phyloP scores from a whole-genome alignment of 2,113 vertebrate genomes.

The Gymnogyps californianus region DNA sequence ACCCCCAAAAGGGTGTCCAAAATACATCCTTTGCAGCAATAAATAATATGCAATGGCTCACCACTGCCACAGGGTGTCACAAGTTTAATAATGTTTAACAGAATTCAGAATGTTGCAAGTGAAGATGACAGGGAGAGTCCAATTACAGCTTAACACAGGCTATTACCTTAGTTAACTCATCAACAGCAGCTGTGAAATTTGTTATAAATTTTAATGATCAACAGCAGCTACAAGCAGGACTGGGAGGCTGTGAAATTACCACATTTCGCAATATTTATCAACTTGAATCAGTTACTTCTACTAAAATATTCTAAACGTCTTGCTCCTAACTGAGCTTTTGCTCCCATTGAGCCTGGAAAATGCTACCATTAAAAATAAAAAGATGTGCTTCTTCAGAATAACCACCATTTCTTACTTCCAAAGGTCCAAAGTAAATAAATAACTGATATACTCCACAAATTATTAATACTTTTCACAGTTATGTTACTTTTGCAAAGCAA shows the following conservation, averaged over 20 bases:
- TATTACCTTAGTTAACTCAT: background rate
- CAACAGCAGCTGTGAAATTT: constrained; percentile 12
- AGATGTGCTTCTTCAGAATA: background rate
- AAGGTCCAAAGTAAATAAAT: background rate
- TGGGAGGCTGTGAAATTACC: background rate
- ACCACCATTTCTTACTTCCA: background rate
- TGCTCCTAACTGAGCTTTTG: background rate
- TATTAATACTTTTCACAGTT: background rate
- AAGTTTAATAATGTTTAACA: constrained; percentile 57
- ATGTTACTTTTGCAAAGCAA: background rate
- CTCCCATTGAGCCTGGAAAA: background rate
- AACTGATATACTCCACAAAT: background rate
- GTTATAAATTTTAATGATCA: constrained; percentile 26
- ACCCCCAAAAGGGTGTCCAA: background rate
- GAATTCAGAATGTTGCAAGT: background rate
- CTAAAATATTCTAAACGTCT: background rate
- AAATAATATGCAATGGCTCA: constrained; percentile 21
- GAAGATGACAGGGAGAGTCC: background rate
- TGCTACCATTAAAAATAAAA: background rate
- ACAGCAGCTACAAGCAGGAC: background rate
- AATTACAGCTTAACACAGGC: background rate
- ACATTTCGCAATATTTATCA: background rate
- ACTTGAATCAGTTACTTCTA: background rate
- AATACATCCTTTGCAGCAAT: background rate
- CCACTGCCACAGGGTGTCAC: constrained; percentile 66